phyloP scores from a whole-genome alignment of 2,888 invertebrate genomes.

The Agonopterix arenella region DNA sequence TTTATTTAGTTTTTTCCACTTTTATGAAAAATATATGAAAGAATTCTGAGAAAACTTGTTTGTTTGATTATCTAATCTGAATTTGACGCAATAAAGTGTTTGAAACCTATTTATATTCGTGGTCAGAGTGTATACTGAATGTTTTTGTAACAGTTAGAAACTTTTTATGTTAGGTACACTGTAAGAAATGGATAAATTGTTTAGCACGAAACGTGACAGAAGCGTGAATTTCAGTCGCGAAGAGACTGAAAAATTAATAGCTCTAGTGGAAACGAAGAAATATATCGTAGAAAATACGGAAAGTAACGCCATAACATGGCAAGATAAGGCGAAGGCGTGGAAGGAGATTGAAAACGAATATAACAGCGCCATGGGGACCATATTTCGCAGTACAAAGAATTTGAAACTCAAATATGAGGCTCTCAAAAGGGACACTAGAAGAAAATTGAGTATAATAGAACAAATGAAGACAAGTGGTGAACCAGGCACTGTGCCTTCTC shows the following conservation, averaged over 20 bases:
- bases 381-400: conserved; percentile 5
- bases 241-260: conserved; percentile 8
- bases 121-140: too few species aligned
- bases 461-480: not conserved
- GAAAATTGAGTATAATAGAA: conserved; percentile 5
- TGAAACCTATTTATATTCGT: too few species aligned
- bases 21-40: too few species aligned
- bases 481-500: not conserved
- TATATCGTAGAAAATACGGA: conserved; percentile 14
- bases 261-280: conserved; percentile 4
- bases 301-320: conserved; percentile 10
- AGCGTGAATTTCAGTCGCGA: conserved; percentile 5
- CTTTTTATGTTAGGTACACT: too few species aligned
- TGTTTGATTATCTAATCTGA: too few species aligned
- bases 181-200: not conserved
- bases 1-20: too few species aligned
- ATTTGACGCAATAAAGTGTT: too few species aligned
- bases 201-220: conserved; percentile 7
- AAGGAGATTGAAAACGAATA: conserved; percentile 9
- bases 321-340: conserved; percentile 13
- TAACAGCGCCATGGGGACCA: conserved; percentile 2
- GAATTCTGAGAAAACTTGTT: too few species aligned
- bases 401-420: conserved; percentile 12
- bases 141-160: too few species aligned
- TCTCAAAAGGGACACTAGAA: conserved; percentile 10